Evolutionary conservation across 2,888 invertebrate species (phyloP).

Genomic region (Lobophora halterata): DNA sequence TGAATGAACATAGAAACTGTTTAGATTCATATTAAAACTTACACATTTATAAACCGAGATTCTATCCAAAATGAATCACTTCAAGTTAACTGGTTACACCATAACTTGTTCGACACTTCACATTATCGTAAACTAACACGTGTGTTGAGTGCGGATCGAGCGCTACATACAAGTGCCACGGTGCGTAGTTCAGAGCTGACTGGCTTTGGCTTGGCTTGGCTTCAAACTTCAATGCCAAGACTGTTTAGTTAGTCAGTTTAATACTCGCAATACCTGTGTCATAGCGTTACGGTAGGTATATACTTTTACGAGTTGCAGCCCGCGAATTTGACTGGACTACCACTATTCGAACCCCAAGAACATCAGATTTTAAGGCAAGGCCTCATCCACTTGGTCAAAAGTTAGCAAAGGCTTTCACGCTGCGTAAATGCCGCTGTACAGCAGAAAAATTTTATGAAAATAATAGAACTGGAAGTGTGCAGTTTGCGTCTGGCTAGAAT

Average conservation of each 20-base stretch:
- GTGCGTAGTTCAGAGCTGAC: conserved; percentile 40
- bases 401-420: no score
- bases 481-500: no score
- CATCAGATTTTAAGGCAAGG: no score
- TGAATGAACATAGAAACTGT: no score
- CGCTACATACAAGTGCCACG: conserved; percentile 33
- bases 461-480: no score
- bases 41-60: conserved; percentile 19
- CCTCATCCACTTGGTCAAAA: no score
- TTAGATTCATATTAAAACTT: no score
- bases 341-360: no score
- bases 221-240: conserved; percentile 39
- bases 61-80: conserved; percentile 8
- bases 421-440: no score
- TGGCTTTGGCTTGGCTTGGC: conserved; percentile 34
- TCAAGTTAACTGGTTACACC: conserved; percentile 15
- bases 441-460: no score
- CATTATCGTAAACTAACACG: conserved; percentile 38
- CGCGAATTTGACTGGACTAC: no score
- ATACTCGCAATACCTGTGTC: conserved; percentile 58
- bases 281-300: conserved; percentile 41
- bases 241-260: conserved; percentile 36
- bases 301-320: no score
- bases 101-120: conserved; percentile 23
- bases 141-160: conserved; percentile 23